Evolutionary conservation across 2,888 invertebrate genomes (phyloP).

Genomic region (Cantharis rufa): DNA sequence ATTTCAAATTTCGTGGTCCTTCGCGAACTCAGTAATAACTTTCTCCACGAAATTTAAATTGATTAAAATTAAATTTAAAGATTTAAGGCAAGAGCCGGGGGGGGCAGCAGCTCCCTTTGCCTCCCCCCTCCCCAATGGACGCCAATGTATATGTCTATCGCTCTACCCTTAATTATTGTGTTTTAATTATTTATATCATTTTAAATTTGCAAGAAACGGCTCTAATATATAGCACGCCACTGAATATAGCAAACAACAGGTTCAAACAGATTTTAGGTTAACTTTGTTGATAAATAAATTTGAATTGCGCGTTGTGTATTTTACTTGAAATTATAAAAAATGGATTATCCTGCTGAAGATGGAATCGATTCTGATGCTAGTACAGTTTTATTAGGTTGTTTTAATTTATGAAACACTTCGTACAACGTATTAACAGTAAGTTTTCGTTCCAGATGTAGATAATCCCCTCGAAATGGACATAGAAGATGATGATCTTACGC

Average conservation of each 20-base stretch:
- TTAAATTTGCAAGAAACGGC: too few relatives aligned
- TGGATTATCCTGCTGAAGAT: background rate
- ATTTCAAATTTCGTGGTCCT: too few relatives aligned
- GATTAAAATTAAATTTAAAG: too few relatives aligned
- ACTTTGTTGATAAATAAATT: background rate
- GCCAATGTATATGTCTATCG: too few relatives aligned
- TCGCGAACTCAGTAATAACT: too few relatives aligned
- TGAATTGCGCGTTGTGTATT: background rate
- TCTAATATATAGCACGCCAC: too few relatives aligned
- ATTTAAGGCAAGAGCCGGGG: too few relatives aligned
- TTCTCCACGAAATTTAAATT: too few relatives aligned
- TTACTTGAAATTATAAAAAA: background rate
- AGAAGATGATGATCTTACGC: background rate
- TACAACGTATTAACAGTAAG: background rate
- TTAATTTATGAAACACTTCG: background rate
- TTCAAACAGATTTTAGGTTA: background rate
- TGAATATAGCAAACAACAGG: background rate
- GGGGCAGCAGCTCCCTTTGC: too few relatives aligned
- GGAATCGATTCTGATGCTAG: background rate
- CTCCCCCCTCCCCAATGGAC: too few relatives aligned
- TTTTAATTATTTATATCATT: too few relatives aligned
- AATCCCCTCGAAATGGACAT: background rate
- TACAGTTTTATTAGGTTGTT: background rate
- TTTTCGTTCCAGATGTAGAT: background rate
- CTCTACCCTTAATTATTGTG: too few relatives aligned